A percentile compares a stretch with the other conserved stretches of the same genome.
phyloP scores from a whole-genome alignment of 2,797 vertebrate genomes.

The Lacerta bilineata region DNA sequence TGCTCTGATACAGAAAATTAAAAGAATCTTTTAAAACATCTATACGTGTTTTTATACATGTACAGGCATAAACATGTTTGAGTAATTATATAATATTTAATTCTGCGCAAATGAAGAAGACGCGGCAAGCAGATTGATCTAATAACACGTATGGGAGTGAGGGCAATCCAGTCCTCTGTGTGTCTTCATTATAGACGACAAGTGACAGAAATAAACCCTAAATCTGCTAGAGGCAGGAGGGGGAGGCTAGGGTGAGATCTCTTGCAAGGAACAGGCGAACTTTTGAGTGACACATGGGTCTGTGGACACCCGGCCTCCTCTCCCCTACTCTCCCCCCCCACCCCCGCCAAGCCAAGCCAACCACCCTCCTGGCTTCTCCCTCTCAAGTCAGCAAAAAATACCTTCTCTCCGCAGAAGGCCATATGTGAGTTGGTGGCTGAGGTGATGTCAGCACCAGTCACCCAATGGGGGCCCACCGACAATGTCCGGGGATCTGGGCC shows the following conservation, averaged over 20 bases:
- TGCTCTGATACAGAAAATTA: background rate
- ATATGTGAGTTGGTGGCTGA: slow-evolving; percentile 46
- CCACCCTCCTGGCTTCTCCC: slow-evolving; percentile 50
- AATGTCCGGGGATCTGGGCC: slow-evolving; percentile 52
- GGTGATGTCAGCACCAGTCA: slow-evolving; percentile 46
- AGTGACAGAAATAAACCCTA: slow-evolving; percentile 68
- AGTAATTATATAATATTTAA: background rate
- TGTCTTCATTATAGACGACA: slow-evolving; percentile 60
- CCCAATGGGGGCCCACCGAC: slow-evolving; percentile 43
- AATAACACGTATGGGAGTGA: slow-evolving; percentile 30
- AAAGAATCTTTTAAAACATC: background rate
- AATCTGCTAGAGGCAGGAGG: slow-evolving; percentile 39
- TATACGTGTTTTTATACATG: background rate
- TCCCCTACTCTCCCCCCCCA: slow-evolving; percentile 34
- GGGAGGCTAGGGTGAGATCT: slow-evolving; percentile 35
- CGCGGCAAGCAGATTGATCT: background rate
- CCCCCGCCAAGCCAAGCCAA: slow-evolving; percentile 6
- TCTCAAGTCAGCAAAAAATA: slow-evolving; percentile 79
- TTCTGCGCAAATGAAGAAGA: slow-evolving; percentile 9
- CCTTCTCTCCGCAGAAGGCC: slow-evolving; percentile 71
- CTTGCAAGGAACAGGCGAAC: slow-evolving; percentile 48
- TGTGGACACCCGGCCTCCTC: slow-evolving; percentile 67
- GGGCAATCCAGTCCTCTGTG: slow-evolving; percentile 41
- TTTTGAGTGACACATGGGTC: slow-evolving; percentile 79
- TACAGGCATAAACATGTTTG: background rate